A percentile compares a stretch with the other conserved stretches of the same genome.
Conservation (phyloP, 2,797 vertebrate genomes). For the Rhinichthys osculus region DNA sequence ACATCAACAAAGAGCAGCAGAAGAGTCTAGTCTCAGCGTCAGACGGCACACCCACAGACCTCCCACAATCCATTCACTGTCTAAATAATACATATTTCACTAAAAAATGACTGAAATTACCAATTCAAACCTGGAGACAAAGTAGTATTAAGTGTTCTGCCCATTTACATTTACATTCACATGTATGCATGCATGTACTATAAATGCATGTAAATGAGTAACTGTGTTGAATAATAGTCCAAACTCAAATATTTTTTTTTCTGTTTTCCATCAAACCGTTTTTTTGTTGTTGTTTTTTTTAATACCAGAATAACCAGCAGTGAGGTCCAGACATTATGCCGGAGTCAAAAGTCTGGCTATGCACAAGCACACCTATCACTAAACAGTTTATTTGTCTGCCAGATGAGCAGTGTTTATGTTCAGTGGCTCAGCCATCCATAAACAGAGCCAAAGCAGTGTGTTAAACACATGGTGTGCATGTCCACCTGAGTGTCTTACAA, state of each 20-base stretch:
- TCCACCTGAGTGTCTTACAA: not conserved
- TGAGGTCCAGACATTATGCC: not conserved
- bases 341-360: not conserved
- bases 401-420: slow-evolving; percentile 13
- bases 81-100: not conserved
- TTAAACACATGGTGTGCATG: not conserved
- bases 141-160: not conserved
- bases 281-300: no score
- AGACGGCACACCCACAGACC: slow-evolving; percentile 23
- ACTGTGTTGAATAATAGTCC: no score
- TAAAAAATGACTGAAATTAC: not conserved
- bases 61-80: slow-evolving; percentile 3
- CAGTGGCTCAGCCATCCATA: not conserved
- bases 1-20: slow-evolving; percentile 31
- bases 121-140: not conserved
- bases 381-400: not conserved
- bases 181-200: no score
- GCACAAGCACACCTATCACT: not conserved
- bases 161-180: no score
- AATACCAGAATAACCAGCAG: no score
- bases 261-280: no score
- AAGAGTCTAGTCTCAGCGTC: slow-evolving; percentile 18
- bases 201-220: no score
- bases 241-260: no score
- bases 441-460: not conserved